Evolutionary conservation across 1,140 invertebrate species (phyloP), one percentile per base, ranked within the genome.

Genomic region (Papilio xuthus): DNA sequence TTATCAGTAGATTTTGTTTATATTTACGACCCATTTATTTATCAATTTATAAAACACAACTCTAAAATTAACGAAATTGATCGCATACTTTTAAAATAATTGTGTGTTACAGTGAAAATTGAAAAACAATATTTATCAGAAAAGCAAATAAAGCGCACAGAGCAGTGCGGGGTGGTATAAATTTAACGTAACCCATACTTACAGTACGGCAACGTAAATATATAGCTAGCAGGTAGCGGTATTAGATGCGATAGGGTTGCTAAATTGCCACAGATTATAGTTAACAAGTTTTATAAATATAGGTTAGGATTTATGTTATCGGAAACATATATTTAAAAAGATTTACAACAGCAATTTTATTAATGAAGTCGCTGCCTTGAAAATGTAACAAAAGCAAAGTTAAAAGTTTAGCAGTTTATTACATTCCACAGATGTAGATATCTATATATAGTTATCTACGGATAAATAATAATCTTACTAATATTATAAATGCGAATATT

Each of bases 171-270:
- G 82, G 78, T 77, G 80, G 80, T 86, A 88, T 87, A 88, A 88
- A 90, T 88, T 88, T 80, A 77, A 80, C 80, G 79, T 81, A 85
- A 85, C 85, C 83, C 84, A 86, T 86, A 90, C 87, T 90, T 89
- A 90, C 77, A 82, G 81, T 84, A 89, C 83, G 70, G 86, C 82
- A 78, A 53, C 70, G 84, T 85, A 88, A 86, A 88, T 87, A 89
- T 86, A 86, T 86, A 86, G 79, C 76, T 86, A 86, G 79, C 76
- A 79, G 67, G 67, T 63, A 76, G 44, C 72, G 60, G 80, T 84
- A 84, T 84, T 82, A 80, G 80, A 78, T 82, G 26, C 70, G 67
- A 72, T 82, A 86, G 85, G 88, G 86, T 77, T 88, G 84, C 20
- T 79, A 71, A 28, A 71, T 79, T 74, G 56, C 50, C 50, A 44